phyloP scores from a whole-genome alignment of 2,797 vertebrate genomes.

The Mastacembelus armatus region DNA sequence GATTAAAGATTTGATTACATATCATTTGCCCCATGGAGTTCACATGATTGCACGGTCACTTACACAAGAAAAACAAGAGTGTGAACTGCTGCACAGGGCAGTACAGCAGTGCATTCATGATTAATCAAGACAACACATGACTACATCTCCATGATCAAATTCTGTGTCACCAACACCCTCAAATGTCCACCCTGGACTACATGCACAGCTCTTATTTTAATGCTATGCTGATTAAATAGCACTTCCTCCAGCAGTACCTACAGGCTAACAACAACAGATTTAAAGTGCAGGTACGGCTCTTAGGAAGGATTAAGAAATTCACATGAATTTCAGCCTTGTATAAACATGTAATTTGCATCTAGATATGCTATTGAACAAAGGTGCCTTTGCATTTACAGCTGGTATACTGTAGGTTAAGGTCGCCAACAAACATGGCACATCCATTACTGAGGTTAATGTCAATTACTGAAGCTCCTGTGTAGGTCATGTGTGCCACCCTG shows the following conservation, averaged over 20 bases:
- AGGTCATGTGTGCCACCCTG: too few relatives aligned
- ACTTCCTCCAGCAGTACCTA: not conserved
- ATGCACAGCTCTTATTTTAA: not conserved
- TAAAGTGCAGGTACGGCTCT: too few relatives aligned
- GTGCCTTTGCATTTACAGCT: too few relatives aligned
- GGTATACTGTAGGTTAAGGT: too few relatives aligned
- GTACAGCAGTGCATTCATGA: not conserved
- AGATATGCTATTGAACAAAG: not conserved
- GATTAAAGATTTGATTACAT: conserved; percentile 49
- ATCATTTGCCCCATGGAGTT: conserved; percentile 36
- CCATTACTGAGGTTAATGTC: too few relatives aligned
- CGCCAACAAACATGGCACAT: too few relatives aligned
- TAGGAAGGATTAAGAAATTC: not conserved
- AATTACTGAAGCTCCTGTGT: too few relatives aligned
- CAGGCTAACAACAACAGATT: too few relatives aligned
- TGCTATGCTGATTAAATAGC: not conserved
- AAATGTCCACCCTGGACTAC: not conserved
- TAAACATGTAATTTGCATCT: not conserved
- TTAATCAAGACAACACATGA: conserved; percentile 14
- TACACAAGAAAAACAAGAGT: conserved; percentile 1
- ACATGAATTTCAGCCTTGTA: not conserved
- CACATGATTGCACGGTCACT: conserved; percentile 28
- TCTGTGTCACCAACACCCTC: not conserved
- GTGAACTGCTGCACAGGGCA: conserved; percentile 4
- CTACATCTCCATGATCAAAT: conserved; percentile 5